Conservation (phyloP, 2,797 vertebrate genomes). For the Cyclura pinguis region DNA sequence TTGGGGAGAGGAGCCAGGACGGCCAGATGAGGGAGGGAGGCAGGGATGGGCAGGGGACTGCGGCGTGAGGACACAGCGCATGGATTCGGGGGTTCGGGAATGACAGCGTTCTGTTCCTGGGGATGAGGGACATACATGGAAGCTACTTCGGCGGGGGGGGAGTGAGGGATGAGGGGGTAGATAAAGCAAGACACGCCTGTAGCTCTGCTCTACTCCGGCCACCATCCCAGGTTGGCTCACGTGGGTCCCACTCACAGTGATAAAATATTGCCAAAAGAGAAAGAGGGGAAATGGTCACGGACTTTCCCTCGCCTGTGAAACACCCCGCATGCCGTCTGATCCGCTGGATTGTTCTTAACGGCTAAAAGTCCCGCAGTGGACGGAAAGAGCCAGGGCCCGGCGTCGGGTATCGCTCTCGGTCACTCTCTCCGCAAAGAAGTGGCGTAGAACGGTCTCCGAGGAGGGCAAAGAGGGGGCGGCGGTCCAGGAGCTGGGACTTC, state of each 20-base stretch:
- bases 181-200: no score
- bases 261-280: not conserved
- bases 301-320: no score
- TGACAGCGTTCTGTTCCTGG: not conserved
- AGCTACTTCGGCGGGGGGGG: no score
- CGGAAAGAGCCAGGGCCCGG: not conserved
- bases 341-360: fast-evolving
- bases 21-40: not conserved
- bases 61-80: not conserved
- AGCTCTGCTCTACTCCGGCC: not conserved
- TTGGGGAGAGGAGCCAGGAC: fast-evolving
- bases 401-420: slow-evolving; percentile 46
- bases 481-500: no score
- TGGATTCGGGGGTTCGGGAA: not conserved
- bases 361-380: not conserved
- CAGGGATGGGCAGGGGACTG: fast-evolving
- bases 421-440: slow-evolving; percentile 65
- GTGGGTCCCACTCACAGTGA: not conserved
- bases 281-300: no score
- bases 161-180: not conserved
- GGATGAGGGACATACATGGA: not conserved
- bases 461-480: slow-evolving; percentile 39
- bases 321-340: no score
- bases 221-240: not conserved
- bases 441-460: not conserved